Evolutionary conservation across 1,140 invertebrate species (phyloP).

Genomic region (Danaus melanippus): DNA sequence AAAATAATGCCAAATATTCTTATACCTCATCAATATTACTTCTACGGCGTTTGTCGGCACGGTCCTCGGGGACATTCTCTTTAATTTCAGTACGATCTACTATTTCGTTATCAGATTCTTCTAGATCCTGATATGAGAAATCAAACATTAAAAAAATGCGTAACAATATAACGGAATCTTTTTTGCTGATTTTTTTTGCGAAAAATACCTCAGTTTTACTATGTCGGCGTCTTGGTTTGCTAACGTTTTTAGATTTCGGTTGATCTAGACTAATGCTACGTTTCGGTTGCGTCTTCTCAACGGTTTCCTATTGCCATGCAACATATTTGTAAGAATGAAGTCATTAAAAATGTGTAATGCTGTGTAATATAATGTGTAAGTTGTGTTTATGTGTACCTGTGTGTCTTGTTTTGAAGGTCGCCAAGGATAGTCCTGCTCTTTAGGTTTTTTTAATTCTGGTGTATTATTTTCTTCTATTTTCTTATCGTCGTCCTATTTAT

Average conservation of each 20-base stretch:
- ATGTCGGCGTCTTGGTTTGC: conserved; percentile 28
- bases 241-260: conserved; percentile 25
- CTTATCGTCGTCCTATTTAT: conserved; percentile 51
- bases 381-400: conserved; percentile 49
- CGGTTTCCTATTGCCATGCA: conserved; percentile 29
- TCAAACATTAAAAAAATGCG: conserved; percentile 5
- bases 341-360: conserved; percentile 7
- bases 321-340: conserved; percentile 9
- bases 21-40: conserved; percentile 32
- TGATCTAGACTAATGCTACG: conserved; percentile 42
- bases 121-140: conserved; percentile 29
- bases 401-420: conserved; percentile 57
- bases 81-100: conserved; percentile 17
- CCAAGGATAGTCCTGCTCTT: conserved; percentile 45
- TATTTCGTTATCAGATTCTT: conserved; percentile 23
- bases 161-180: conserved; percentile 4
- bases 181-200: neutral
- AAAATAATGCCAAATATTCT: neutral
- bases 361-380: conserved; percentile 15
- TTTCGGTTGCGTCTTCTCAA: conserved; percentile 37
- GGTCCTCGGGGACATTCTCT: conserved; percentile 27
- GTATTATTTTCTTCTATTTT: conserved; percentile 40
- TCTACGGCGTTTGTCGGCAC: conserved; percentile 29
- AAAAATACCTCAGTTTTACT: conserved; percentile 44
- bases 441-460: conserved; percentile 41